Percentiles rank a stretch among this genome's conserved stretches.
Conservation (phyloP, 2,113 vertebrate genomes). For the Strigops habroptila region DNA sequence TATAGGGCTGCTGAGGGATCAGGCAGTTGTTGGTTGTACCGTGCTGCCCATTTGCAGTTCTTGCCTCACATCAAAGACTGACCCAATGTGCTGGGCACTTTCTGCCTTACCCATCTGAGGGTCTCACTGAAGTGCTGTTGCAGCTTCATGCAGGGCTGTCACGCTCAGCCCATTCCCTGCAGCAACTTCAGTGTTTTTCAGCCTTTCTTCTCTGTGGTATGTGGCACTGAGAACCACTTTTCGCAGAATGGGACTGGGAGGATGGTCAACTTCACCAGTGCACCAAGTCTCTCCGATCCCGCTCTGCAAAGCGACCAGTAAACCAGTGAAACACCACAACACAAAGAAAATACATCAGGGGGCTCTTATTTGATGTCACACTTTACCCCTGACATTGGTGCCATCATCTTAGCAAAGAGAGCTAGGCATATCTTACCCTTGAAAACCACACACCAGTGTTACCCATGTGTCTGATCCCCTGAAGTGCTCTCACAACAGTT, state of each 20-base stretch:
- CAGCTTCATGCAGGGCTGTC: neutral
- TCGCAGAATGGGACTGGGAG: neutral
- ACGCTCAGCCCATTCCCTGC: neutral
- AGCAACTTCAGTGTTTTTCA: neutral
- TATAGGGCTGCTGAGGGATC: neutral
- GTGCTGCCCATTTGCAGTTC: rapidly evolving
- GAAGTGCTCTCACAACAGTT: rapidly evolving
- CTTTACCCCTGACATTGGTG: neutral
- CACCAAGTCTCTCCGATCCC: neutral
- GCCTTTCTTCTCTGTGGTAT: neutral
- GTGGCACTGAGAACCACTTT: rapidly evolving
- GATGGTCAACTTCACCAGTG: rapidly evolving
- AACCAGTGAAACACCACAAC: neutral
- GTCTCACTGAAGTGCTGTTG: rapidly evolving
- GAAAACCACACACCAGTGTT: neutral
- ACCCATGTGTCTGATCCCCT: neutral
- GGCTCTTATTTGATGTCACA: neutral
- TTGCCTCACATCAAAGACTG: neutral
- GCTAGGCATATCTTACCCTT: neutral
- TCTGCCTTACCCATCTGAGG: neutral
- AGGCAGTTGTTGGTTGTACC: neutral
- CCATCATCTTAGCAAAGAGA: neutral
- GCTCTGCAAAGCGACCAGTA: neutral
- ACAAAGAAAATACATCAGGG: neutral
- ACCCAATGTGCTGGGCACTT: neutral